Conservation (phyloP, 2,888 invertebrate species). For the Pteria penguin region DNA sequence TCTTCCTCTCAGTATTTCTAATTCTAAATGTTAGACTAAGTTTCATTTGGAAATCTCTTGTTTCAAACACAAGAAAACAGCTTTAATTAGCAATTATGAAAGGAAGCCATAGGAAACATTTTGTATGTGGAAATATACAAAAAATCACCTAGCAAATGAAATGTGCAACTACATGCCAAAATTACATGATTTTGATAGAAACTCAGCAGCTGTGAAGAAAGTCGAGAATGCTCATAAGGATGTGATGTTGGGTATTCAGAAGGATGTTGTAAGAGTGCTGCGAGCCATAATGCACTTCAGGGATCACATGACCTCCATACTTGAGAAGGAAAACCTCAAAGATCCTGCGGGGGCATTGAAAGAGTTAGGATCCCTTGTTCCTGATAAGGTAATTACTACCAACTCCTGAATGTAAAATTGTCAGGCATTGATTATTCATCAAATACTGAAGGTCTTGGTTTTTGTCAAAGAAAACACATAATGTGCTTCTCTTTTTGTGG, state of each 20-base stretch:
- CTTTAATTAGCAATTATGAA: too few species aligned
- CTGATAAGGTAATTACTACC: constrained; percentile 51
- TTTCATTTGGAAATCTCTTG: too few species aligned
- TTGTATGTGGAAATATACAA: too few species aligned
- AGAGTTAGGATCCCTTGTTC: constrained; percentile 51
- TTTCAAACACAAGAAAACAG: too few species aligned
- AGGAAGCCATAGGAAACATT: too few species aligned
- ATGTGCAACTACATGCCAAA: too few species aligned
- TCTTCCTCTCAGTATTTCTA: too few species aligned
- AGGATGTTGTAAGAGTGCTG: constrained; percentile 56
- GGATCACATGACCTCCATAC: constrained; percentile 47
- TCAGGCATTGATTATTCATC: background rate
- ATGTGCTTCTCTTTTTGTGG: background rate
- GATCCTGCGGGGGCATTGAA: constrained; percentile 53
- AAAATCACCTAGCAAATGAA: too few species aligned
- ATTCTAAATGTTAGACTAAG: too few species aligned
- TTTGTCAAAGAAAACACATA: background rate
- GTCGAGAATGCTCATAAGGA: constrained; percentile 54
- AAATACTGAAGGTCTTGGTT: background rate
- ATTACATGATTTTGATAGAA: too few species aligned
- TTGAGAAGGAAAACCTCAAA: constrained; percentile 55
- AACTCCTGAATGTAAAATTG: background rate
- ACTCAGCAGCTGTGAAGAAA: constrained; percentile 49
- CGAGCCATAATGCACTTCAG: constrained; percentile 60
- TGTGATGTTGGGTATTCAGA: constrained; percentile 52